Base-by-base conservation (phyloP, 1,140 invertebrate species). In the Drosophila micromelanica region DNA sequence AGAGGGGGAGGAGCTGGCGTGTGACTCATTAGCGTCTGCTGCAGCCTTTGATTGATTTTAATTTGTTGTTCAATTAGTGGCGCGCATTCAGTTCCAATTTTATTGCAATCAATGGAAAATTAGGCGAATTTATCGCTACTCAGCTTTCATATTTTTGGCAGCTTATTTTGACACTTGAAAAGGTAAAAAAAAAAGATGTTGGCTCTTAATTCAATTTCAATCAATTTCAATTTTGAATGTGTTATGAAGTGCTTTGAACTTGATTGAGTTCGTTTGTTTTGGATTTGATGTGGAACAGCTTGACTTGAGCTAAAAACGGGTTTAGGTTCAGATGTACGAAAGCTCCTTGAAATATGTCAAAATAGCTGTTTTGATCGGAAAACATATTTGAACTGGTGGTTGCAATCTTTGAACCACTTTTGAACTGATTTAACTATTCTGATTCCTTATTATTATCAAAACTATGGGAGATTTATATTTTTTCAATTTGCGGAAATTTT, bases 51-150 rank as follows among this genome's bases (percentile, higher is more conserved):
- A 87, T 80, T 74, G 76, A 68, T 81, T 78, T 87, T 87, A 87
- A 87, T 85, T 81, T 87, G 81, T 78, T 81, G 81, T 85, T 77
- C 81, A 81, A 85, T 85, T 85, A 85, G 81, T 62, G 74, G 74
- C 70, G 70, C 80, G 78, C 70, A 75, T 61, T 60, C 27, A 51
- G 57, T 35, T 52, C 55, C 35, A 35, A 72, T 73, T 76, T 64
- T 40, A 55, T 45, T 73, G 64, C 40, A 35, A 46, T 46, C 43
- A 45, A 35, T 46, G 35, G 71, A 45, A 70, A 68, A 60, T 57
- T 63, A 57, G 42, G 38, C 20, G 27, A 57, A 8, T 46, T 37
- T 54, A 40, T 12, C 35, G 6, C 13, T n/a, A 5, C 43, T 17
- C 38, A 30, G n/a, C 45, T 27, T 45, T 9, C 32, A 45, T 37